Evolutionary conservation across 2,113 vertebrate genomes (phyloP), one percentile per base, ranked within the genome.

Genomic region (Stegastes partitus): DNA sequence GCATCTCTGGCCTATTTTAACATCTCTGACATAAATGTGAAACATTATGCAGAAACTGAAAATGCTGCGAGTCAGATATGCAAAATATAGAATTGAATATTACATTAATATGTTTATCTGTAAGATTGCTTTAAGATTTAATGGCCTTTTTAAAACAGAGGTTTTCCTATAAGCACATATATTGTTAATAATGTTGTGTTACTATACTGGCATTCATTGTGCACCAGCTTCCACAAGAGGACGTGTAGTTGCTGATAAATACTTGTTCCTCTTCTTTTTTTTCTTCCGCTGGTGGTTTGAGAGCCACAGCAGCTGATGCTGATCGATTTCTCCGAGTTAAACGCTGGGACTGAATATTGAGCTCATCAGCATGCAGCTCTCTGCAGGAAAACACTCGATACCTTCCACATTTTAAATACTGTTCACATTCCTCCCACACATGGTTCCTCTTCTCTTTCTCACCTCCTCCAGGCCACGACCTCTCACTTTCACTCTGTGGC

Each of bases 1-100:
- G 28, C 11, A 45, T 74, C 12, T 63, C n/a, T 51, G 58, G 50
- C 58, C 79, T 69, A 75, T 72, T 85, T 83, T n/a, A 59, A 66
- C 10, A 47, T 63, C 49, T 23, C 59, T 49, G 64, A 67, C 58
- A 56, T 28, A 34, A 56, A 61, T 42, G 61, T 47, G 10, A 56
- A 19, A 23, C 14, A 7, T 1, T 26, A 31, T 18, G 23, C 62
- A 45, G 21, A 55, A 39, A 21, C 11, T 49, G 34, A 19, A 39
- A 25, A 51, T 11, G 53, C 28, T 44, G 31, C 42, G 10, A 12
- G 37, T n/a, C 19, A 6, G 42, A 22, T 7, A 4, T 42, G 39
- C 12, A 19, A 47, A 47, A 6, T 19, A 19, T 19, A 47, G 11
- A 42, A n/a, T n/a, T n/a, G n/a, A n/a, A 14, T 42, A 11, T 42